These are phyloP conservation scores for Cheirogaleus major DNA, from an alignment of 2,797 vertebrate genomes.

Conservation along the genomic window DNA sequence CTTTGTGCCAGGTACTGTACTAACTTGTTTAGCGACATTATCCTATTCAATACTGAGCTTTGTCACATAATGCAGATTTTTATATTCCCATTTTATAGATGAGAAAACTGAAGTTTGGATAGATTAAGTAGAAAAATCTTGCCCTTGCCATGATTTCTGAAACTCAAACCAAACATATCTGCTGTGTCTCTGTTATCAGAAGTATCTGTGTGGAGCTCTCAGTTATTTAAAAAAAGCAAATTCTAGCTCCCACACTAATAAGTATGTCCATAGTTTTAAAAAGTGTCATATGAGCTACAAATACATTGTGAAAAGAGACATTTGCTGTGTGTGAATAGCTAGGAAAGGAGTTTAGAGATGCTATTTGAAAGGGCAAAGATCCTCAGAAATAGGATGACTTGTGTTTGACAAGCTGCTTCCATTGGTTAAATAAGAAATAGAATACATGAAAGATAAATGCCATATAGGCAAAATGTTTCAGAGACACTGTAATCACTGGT, in stretches of 20 bases:
- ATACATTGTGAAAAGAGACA: not conserved
- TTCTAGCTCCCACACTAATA: not conserved
- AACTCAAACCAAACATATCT: not conserved
- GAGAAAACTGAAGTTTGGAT: not conserved
- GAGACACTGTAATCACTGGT: slow-evolving; percentile 15
- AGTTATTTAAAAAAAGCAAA: not conserved
- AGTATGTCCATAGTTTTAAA: not conserved
- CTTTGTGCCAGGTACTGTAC: not conserved
- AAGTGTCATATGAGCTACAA: not conserved
- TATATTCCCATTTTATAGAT: not conserved
- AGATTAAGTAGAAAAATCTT: not conserved
- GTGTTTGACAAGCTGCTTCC: not conserved
- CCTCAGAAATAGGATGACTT: not conserved
- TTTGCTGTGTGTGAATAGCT: not conserved
- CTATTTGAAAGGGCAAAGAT: slow-evolving; percentile 15
- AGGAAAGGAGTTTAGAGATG: not conserved
- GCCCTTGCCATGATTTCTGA: not conserved
- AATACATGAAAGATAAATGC: not conserved
- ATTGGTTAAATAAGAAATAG: slow-evolving; percentile 42
- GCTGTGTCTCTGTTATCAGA: not conserved
- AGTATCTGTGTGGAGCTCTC: not conserved
- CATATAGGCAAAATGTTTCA: slow-evolving; percentile 39
- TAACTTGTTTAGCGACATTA: not conserved
- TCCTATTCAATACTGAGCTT: not conserved
- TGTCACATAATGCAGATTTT: not conserved